Evolutionary conservation across 2,888 invertebrate genomes (phyloP).

Genomic region (Mesopsocus fuscifrons): DNA sequence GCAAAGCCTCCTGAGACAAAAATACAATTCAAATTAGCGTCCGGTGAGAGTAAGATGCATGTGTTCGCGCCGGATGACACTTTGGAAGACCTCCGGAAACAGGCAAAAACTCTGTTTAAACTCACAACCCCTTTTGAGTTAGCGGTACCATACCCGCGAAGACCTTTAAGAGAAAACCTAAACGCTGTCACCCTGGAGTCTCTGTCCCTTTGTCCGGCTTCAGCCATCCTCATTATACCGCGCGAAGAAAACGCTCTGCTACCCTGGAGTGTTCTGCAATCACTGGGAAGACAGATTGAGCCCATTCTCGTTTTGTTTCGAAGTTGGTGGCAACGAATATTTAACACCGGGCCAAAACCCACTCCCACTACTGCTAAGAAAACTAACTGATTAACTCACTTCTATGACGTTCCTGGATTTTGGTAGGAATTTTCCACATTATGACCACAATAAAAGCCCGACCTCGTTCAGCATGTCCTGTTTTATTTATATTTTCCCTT

Average conservation of each 20-base stretch:
- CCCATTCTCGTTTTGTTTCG: background rate
- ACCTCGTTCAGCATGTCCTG: too few relatives aligned
- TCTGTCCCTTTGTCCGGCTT: background rate
- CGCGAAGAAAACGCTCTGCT: background rate
- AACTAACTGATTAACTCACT: too few relatives aligned
- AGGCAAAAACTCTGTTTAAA: background rate
- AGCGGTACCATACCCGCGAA: background rate
- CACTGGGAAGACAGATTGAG: background rate
- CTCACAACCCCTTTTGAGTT: background rate
- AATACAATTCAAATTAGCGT: background rate
- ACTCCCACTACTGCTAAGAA: too few relatives aligned
- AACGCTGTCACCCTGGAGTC: background rate
- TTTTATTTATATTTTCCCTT: too few relatives aligned
- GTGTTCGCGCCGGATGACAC: background rate
- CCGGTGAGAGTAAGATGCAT: background rate
- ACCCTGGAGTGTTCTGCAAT: background rate
- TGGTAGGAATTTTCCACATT: too few relatives aligned
- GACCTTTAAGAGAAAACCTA: background rate
- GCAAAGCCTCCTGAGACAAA: background rate
- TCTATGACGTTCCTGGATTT: too few relatives aligned
- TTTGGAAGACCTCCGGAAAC: background rate
- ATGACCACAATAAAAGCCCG: too few relatives aligned
- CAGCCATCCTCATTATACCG: background rate
- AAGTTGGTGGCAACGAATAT: background rate
- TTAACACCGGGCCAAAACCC: too few relatives aligned